Conservation (phyloP, 1,140 invertebrate species). For the Heliconius himera region DNA sequence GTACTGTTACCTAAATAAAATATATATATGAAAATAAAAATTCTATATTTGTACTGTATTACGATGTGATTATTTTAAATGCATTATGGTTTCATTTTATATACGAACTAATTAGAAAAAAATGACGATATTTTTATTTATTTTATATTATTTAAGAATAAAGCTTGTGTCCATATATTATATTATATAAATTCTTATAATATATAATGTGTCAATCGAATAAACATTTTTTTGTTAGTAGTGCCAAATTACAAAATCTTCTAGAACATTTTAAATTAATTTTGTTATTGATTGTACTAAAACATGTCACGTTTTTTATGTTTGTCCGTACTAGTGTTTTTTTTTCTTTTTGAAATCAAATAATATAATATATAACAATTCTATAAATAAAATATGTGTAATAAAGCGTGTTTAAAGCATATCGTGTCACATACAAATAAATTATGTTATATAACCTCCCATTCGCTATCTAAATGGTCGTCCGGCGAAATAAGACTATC, state of each 20-base stretch:
- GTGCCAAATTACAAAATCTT: not conserved
- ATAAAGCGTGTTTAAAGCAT: constrained; percentile 28
- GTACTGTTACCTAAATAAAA: not conserved
- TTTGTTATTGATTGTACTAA: no score
- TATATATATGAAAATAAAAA: not conserved
- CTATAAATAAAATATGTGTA: constrained; percentile 5
- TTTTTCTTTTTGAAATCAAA: not conserved
- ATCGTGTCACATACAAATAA: constrained; percentile 6
- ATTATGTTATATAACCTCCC: constrained; percentile 67
- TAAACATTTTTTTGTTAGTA: not conserved
- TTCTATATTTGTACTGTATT: not conserved
- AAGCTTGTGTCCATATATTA: not conserved
- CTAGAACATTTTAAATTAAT: not conserved
- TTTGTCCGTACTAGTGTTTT: no score
- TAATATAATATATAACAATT: not conserved
- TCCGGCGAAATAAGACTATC: constrained; percentile 59
- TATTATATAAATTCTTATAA: not conserved
- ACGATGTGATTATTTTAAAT: constrained; percentile 5
- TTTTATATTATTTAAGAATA: not conserved
- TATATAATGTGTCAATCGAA: not conserved
- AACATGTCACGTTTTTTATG: no score
- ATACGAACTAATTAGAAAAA: not conserved
- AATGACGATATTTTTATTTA: not conserved
- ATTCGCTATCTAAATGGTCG: constrained; percentile 67
- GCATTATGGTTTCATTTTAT: not conserved